Base-by-base conservation (phyloP, 2,113 vertebrate genomes). In the Trinectes maculatus region DNA sequence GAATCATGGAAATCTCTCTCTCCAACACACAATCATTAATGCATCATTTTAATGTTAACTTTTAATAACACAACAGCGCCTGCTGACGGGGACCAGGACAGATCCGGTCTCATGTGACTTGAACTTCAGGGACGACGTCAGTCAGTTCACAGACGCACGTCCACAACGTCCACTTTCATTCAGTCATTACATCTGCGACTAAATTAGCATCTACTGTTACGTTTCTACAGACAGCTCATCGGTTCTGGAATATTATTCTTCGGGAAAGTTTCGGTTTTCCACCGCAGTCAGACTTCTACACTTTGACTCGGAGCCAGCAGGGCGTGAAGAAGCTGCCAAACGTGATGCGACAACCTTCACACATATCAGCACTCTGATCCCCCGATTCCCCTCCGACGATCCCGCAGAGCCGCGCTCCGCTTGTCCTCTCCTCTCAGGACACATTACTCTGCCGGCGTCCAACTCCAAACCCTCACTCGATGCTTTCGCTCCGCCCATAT, bases 261-360 rank as follows among this genome's bases (percentile, higher is more conserved):
- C 6, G 1, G 18, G 8, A 49, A 12, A 22, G 4, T 10, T 26
- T 0, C 26, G 33, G 40, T 53, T 26, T 34, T 21, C 10, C n/a
- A 10, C 3, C 40, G 13, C 12, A 3, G 54, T 46, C 13, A 16
- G 15, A 13, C 47, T 26, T 37, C 39, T 12, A 5, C 19, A 44
- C 28, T 33, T 31, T 28, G n/a, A 6, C 13, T 49, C 1, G 6
- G 12, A 42, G 42, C 7, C 49, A 21, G 40, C 62, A 0, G 3
- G 26, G 46, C 25, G 68, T 62, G 62, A 76, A 57, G 71, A 61
- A 5, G 42, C 15, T 36, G 49, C 57, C 44, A 36, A 1, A 33
- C 60, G 49, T 42, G 67, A 66, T 12, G 40, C 34, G 25, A 0
- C 26, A n/a, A 40, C 43, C 46, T 52, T 66, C 55, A 44, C 8